Evolutionary conservation across 2,888 invertebrate genomes (phyloP), one percentile per base, ranked within the genome.

Genomic region (Catocala sponsa): DNA sequence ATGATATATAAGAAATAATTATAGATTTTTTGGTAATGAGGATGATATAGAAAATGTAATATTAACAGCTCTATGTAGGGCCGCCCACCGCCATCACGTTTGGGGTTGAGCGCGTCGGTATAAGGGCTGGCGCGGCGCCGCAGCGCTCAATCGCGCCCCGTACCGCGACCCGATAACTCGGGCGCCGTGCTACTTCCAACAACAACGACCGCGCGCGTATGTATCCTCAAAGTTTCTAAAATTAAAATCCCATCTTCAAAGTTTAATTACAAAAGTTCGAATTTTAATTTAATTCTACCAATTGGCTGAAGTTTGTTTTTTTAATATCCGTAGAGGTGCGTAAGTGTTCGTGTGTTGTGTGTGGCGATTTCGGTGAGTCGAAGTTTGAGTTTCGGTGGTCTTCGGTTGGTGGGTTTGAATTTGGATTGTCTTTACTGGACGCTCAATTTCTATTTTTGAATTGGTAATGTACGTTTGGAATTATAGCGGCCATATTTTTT

Each of bases 171-270:
- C 90, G 88, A 83, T 69, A 83, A 86, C 80, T 83, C 89, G 92
- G 91, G 91, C 76, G 78, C 84, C 83, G 86, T 89, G 80, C 75
- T 74, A 72, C 74, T 74, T 61, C 74, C 81, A 74, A 75, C 78
- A 76, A 74, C 81, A 72, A 81, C 83, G 76, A 91, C 86, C 91
- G 91, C 92, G 91, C 89, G 91, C 90, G 92, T 92, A 92, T 81
- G 92, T 93, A 92, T 89, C 57, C 44, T 67, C 61, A 70, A 77
- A 77, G 72, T 76, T 66, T 72, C 49, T 52, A 12, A 67, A 62
- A 69, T 64, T 63, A 53, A 59, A 55, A 63, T 76, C 74, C 61
- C 63, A 72, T 74, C 42, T 74, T 69, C 56, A 42, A 79, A 76
- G 68, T 74, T 74, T 63, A 65, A 70, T 74, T 70, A 7, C 4